These are phyloP conservation scores for Callyntrura guangdongensis DNA, from an alignment of 2,888 invertebrate species.

Conservation along the genomic window DNA sequence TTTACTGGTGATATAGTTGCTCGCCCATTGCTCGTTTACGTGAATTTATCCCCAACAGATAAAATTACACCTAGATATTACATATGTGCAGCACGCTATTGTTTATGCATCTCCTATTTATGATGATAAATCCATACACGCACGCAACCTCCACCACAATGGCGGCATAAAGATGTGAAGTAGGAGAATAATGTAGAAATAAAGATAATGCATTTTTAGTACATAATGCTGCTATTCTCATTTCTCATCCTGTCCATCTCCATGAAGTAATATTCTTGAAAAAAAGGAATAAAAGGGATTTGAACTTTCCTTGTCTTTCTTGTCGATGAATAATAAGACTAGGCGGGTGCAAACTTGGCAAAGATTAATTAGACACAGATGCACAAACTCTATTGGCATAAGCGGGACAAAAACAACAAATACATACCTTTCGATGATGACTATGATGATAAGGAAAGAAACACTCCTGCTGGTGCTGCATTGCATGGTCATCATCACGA, in stretches of 20 bases:
- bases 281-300: slow-evolving; percentile 67
- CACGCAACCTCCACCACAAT: neutral
- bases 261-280: neutral
- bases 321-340: slow-evolving; percentile 72
- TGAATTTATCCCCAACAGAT: neutral
- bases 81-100: slow-evolving; percentile 28
- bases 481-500: slow-evolving; percentile 34
- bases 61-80: neutral
- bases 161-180: neutral
- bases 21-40: slow-evolving; percentile 38
- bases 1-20: slow-evolving; percentile 9
- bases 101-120: neutral
- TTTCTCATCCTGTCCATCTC: slow-evolving; percentile 35
- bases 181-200: neutral
- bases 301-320: slow-evolving; percentile 71
- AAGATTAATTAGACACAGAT: slow-evolving; percentile 82
- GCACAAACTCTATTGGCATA: slow-evolving; percentile 31
- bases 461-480: slow-evolving; percentile 35
- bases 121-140: neutral
- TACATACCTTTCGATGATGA: slow-evolving; percentile 17
- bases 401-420: neutral
- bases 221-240: slow-evolving; percentile 10
- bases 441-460: slow-evolving; percentile 24
- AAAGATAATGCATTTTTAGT: slow-evolving; percentile 3
- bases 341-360: slow-evolving; percentile 83